Evolutionary conservation across 2,797 vertebrate species (phyloP).

Genomic region (Catamblyrhynchus diadema): DNA sequence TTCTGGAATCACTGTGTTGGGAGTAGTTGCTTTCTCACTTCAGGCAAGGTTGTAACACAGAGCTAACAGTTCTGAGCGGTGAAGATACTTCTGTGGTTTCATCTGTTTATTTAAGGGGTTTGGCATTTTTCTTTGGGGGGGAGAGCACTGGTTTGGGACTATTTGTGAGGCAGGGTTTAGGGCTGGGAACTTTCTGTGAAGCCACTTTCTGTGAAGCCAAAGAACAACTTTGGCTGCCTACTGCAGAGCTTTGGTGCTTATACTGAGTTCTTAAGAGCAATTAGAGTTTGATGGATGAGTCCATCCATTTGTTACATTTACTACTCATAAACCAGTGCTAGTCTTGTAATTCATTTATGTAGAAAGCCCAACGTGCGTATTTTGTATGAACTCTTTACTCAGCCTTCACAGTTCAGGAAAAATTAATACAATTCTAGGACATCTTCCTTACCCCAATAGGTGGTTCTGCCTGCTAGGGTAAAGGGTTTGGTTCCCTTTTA

Average conservation of each 20-base stretch:
- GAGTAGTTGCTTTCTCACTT: not conserved
- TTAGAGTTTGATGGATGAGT: constrained; percentile 18
- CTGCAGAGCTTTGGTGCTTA: not conserved
- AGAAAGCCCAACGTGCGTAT: fast-evolving
- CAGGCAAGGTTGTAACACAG: not conserved
- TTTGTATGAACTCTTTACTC: not conserved
- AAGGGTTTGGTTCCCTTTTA: not conserved
- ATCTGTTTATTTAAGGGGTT: fast-evolving
- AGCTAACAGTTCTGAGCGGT: not conserved
- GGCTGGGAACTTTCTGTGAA: not conserved
- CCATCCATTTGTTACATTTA: not conserved
- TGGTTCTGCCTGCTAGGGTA: not conserved
- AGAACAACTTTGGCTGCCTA: not conserved
- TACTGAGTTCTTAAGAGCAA: not conserved
- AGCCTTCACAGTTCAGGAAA: not conserved
- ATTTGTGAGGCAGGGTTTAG: fast-evolving
- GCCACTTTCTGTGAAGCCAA: not conserved
- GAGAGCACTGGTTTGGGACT: not conserved
- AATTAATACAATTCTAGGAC: not conserved
- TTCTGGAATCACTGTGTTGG: not conserved
- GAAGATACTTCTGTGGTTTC: not conserved
- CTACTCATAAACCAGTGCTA: not conserved
- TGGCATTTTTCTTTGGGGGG: not conserved
- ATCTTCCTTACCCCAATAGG: not conserved
- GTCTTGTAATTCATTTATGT: not conserved